Evolutionary conservation across 1,140 invertebrate species (phyloP).

Genomic region (Anthonomus grandis): DNA sequence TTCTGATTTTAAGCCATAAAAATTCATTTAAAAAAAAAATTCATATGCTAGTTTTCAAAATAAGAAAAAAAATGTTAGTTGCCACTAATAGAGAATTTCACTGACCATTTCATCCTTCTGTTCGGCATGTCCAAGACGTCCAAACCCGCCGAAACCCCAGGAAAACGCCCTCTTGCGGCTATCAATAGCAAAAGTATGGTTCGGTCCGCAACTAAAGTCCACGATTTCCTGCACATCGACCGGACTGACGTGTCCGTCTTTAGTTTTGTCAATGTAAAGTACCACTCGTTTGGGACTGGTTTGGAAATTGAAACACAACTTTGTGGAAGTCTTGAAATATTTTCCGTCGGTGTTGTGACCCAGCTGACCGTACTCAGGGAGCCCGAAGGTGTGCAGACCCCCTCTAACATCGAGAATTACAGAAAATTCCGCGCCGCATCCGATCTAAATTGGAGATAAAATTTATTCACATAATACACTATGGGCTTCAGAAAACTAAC

Average conservation of each 20-base stretch:
- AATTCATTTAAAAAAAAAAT: no score
- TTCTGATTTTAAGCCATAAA: no score
- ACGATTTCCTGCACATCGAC: conserved; percentile 84
- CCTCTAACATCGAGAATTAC: conserved; percentile 88
- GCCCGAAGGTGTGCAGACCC: conserved; percentile 84
- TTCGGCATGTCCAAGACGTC: conserved; percentile 86
- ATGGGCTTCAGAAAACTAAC: conserved; percentile 30
- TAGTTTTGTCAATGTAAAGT: conserved; percentile 82
- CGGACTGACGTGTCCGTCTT: conserved; percentile 80
- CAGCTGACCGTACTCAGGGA: conserved; percentile 88
- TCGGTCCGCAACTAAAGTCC: conserved; percentile 85
- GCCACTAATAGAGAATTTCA: no score
- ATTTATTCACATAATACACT: not conserved
- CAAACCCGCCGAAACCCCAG: conserved; percentile 94
- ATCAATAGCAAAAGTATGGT: conserved; percentile 88
- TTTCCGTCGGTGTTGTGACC: conserved; percentile 93
- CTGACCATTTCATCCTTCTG: conserved; percentile 76
- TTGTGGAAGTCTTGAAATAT: conserved; percentile 86
- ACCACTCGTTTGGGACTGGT: conserved; percentile 79
- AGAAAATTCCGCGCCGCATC: conserved; percentile 89
- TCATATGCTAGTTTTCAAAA: no score
- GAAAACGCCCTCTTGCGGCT: conserved; percentile 82
- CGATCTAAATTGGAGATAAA: conserved; percentile 69
- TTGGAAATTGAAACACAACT: conserved; percentile 82
- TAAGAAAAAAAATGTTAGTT: no score